A percentile compares a stretch with the other conserved stretches of the same genome.
These are phyloP conservation scores for Spea multiplicata DNA, from an alignment of 2,113 vertebrate genomes.

Conservation along the genomic window DNA sequence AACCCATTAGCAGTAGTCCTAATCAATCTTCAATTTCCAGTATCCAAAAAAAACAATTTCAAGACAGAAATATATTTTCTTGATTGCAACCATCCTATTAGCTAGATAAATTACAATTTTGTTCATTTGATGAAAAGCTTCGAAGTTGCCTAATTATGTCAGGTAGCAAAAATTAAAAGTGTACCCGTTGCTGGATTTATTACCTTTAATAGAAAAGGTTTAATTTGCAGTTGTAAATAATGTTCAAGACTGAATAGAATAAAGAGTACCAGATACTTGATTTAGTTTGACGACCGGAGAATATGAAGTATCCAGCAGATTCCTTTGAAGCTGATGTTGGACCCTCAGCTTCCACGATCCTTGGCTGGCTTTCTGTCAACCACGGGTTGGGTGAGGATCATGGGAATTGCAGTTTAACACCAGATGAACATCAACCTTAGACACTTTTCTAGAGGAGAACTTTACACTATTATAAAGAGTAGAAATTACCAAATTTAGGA, in stretches of 20 bases:
- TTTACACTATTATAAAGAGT: too few relatives aligned
- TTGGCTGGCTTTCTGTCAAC: too few relatives aligned
- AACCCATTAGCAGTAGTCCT: background rate
- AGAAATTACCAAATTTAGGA: too few relatives aligned
- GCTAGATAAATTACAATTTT: background rate
- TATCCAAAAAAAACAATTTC: background rate
- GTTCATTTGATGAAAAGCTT: background rate
- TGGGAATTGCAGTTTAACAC: too few relatives aligned
- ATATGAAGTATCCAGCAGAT: too few relatives aligned
- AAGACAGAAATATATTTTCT: background rate
- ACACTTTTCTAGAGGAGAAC: too few relatives aligned
- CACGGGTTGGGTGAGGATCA: too few relatives aligned
- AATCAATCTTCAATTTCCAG: background rate
- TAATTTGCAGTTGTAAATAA: background rate
- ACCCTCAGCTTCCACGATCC: too few relatives aligned
- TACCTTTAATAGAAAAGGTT: background rate
- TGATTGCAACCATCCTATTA: background rate
- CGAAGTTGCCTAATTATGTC: background rate
- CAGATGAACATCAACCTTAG: too few relatives aligned
- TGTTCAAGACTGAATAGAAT: background rate
- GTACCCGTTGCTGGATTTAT: background rate
- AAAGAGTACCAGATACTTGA: background rate
- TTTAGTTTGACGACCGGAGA: too few relatives aligned
- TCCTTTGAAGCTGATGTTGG: too few relatives aligned
- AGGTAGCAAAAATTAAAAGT: slow-evolving; percentile 4